These are phyloP conservation scores for Leptogaster cylindrica DNA, from an alignment of 2,888 invertebrate genomes.

Conservation along the genomic window DNA sequence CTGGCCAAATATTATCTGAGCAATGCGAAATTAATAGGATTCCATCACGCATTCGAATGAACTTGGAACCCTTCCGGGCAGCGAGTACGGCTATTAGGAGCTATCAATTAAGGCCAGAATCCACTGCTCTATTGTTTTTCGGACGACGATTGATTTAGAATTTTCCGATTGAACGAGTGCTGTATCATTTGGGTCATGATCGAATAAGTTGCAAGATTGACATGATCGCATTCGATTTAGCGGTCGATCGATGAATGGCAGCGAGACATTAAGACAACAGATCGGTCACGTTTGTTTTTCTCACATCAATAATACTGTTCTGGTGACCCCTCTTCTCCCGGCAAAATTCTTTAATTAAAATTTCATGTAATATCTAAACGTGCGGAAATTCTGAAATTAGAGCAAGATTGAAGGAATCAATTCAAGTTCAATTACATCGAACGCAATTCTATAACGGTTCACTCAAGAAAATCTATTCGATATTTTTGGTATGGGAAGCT, in stretches of 20 bases:
- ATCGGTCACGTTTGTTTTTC: slow-evolving; percentile 26
- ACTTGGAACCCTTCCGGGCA: not conserved
- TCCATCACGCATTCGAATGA: slow-evolving; percentile 22
- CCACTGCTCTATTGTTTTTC: not conserved
- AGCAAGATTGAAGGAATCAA: slow-evolving; percentile 26
- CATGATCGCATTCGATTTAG: slow-evolving; percentile 5
- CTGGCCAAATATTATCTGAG: not conserved
- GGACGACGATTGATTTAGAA: slow-evolving; percentile 24
- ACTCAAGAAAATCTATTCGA: not conserved
- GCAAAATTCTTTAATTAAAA: slow-evolving; percentile 27
- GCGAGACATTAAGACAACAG: slow-evolving; percentile 16
- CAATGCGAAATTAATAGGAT: slow-evolving; percentile 33
- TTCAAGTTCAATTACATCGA: slow-evolving; percentile 29
- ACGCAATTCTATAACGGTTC: slow-evolving; percentile 28
- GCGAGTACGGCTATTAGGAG: slow-evolving; percentile 11
- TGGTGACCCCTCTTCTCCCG: not conserved
- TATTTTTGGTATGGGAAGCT: no score
- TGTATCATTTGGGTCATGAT: slow-evolving; percentile 25
- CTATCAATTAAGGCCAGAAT: slow-evolving; percentile 27
- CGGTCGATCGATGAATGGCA: slow-evolving; percentile 20
- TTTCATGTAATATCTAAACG: slow-evolving; percentile 36
- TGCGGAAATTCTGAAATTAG: slow-evolving; percentile 38
- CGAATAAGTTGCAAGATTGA: slow-evolving; percentile 4
- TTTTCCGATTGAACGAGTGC: not conserved
- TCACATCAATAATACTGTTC: slow-evolving; percentile 5